A percentile compares a stretch with the other conserved stretches of the same genome.
Evolutionary conservation across 2,888 invertebrate genomes (phyloP).

Genomic region (Amaurobius ferox): DNA sequence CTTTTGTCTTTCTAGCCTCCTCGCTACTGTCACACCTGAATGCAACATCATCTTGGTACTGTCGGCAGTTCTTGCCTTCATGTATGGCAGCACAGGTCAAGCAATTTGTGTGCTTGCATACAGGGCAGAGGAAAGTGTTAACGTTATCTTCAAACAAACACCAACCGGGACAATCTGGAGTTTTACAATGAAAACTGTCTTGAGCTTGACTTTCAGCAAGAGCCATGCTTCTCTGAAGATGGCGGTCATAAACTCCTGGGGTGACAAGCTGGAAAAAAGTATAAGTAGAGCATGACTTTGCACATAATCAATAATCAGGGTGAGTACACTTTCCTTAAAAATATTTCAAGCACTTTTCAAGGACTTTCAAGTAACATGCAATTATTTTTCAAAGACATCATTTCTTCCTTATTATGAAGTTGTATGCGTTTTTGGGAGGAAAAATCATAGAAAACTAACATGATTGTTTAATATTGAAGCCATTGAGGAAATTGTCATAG

Average conservation of each 20-base stretch:
- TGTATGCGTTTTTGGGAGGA: too few relatives aligned
- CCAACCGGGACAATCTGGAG: slow-evolving; percentile 92
- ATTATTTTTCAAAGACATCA: too few relatives aligned
- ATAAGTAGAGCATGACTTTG: too few relatives aligned
- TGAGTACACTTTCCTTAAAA: too few relatives aligned
- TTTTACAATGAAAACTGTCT: slow-evolving; percentile 92
- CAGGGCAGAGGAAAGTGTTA: slow-evolving; percentile 89
- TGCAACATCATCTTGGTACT: slow-evolving; percentile 84
- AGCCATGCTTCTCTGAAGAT: slow-evolving; percentile 87
- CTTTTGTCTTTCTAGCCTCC: slow-evolving; percentile 85
- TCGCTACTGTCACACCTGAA: slow-evolving; percentile 82
- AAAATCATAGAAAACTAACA: too few relatives aligned
- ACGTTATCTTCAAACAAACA: slow-evolving; percentile 92
- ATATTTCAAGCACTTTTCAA: too few relatives aligned
- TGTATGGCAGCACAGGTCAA: slow-evolving; percentile 84
- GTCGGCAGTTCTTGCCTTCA: slow-evolving; percentile 87
- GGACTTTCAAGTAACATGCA: too few relatives aligned
- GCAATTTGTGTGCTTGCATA: slow-evolving; percentile 88
- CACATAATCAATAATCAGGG: too few relatives aligned
- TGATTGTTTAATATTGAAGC: too few relatives aligned
- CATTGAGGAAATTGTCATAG: too few relatives aligned
- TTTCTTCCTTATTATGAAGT: too few relatives aligned
- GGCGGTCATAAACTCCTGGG: slow-evolving; percentile 86
- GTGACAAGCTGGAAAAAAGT: slow-evolving; percentile 82
- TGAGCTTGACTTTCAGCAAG: slow-evolving; percentile 88